Conservation (phyloP, 2,113 vertebrate species). For the Coreoperca whiteheadi region DNA sequence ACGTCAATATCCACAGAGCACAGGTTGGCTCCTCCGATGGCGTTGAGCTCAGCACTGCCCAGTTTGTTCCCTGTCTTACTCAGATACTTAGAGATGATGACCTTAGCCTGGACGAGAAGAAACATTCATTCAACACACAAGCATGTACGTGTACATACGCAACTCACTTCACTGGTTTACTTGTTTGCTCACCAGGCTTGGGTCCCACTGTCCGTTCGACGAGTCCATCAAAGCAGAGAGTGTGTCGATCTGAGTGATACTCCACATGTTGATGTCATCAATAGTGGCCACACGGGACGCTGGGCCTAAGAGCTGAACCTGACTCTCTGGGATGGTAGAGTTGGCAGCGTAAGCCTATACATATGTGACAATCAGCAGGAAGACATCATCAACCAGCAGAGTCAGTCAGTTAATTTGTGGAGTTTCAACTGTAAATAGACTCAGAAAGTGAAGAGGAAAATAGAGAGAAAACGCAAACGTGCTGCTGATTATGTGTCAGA, state of each 20-base stretch:
- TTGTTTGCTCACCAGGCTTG: conserved; percentile 65
- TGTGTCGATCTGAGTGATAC: conserved; percentile 77
- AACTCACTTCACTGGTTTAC: neutral
- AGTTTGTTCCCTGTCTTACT: conserved; percentile 70
- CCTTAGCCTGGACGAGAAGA: conserved; percentile 49
- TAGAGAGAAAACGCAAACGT: too few species aligned
- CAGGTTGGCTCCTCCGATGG: conserved; percentile 76
- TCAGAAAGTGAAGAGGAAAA: too few species aligned
- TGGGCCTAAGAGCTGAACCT: conserved; percentile 74
- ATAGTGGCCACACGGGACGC: conserved; percentile 70
- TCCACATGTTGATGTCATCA: conserved; percentile 76
- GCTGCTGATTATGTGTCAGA: too few species aligned
- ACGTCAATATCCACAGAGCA: conserved; percentile 78
- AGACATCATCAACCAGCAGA: neutral
- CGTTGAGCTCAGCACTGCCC: conserved; percentile 68
- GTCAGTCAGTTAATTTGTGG: neutral
- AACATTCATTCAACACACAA: neutral
- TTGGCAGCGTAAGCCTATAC: conserved; percentile 69
- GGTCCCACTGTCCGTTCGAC: conserved; percentile 68
- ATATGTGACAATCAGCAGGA: neutral
- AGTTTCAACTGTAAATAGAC: neutral
- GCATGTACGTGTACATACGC: neutral
- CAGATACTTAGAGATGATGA: conserved; percentile 71
- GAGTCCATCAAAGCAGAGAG: conserved; percentile 76
- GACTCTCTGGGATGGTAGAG: conserved; percentile 64